Percentiles rank a stretch among this genome's conserved stretches.
These are phyloP conservation scores for Drosophila pachea DNA, from an alignment of 1,140 invertebrate genomes.

Conservation along the genomic window DNA sequence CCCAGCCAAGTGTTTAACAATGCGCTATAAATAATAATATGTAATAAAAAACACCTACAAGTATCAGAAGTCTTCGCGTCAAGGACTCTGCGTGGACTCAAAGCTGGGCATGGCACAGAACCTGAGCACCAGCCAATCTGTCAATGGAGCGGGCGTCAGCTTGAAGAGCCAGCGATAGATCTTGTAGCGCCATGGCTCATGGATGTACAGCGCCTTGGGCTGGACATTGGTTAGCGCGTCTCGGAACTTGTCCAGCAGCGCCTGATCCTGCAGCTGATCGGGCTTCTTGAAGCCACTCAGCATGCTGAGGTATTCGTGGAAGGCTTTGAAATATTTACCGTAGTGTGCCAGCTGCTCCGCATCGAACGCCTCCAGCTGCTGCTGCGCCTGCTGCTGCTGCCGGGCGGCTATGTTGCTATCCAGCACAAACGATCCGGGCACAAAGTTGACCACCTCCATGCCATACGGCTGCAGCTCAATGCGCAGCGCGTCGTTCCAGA, in stretches of 20 bases:
- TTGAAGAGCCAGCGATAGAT: constrained; percentile 81
- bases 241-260: constrained; percentile 80
- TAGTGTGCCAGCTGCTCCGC: constrained; percentile 81
- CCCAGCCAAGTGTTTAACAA: constrained; percentile 17
- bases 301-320: constrained; percentile 80
- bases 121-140: constrained; percentile 80
- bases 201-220: constrained; percentile 81
- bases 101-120: constrained; percentile 81
- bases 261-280: constrained; percentile 78
- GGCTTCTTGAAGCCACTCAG: constrained; percentile 76
- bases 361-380: constrained; percentile 81
- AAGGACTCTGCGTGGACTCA: constrained; percentile 30
- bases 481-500: constrained; percentile 86
- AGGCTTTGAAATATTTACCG: constrained; percentile 81
- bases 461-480: constrained; percentile 87
- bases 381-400: constrained; percentile 80
- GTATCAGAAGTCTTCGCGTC: constrained; percentile 2
- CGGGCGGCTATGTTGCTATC: constrained; percentile 81
- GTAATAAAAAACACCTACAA: constrained; percentile 16
- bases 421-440: constrained; percentile 85
- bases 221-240: constrained; percentile 80
- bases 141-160: constrained; percentile 79
- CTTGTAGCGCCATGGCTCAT: constrained; percentile 80
- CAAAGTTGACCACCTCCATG: constrained; percentile 86
- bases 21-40: constrained; percentile 9